Percentiles rank a stretch among this genome's conserved stretches.
These are phyloP conservation scores for Myzus persicae DNA, from an alignment of 1,140 invertebrate species.

Conservation along the genomic window DNA sequence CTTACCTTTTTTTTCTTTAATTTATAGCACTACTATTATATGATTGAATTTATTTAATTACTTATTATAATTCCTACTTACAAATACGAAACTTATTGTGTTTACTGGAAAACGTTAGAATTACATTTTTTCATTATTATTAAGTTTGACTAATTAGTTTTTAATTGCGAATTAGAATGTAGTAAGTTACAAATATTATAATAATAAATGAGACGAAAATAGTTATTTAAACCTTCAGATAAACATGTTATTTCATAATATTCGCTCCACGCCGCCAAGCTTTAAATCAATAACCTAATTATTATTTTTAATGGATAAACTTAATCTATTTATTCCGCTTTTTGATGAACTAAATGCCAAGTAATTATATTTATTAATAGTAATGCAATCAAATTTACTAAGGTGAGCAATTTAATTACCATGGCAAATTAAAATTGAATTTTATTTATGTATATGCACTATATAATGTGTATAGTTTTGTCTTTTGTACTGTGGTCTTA, in stretches of 20 bases:
- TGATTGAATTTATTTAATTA: not conserved
- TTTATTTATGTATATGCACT: not conserved
- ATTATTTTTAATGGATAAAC: not conserved
- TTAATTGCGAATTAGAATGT: not conserved
- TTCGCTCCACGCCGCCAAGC: not conserved
- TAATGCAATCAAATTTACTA: not conserved
- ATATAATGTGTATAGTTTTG: not conserved
- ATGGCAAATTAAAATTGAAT: not conserved
- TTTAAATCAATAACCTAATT: conserved; percentile 5
- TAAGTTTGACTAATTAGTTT: not conserved
- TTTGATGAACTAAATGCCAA: not conserved
- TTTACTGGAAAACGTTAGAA: not conserved
- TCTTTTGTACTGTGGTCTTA: not conserved
- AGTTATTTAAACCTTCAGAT: not conserved
- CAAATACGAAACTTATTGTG: not conserved
- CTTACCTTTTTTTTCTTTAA: too few species aligned
- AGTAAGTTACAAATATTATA: not conserved
- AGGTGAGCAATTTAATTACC: not conserved
- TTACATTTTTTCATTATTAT: not conserved
- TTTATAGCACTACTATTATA: not conserved
- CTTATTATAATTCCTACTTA: not conserved
- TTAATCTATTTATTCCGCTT: not conserved
- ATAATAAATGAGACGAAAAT: not conserved
- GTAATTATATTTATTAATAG: not conserved
- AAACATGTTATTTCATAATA: not conserved